Evolutionary conservation across 2,113 vertebrate genomes (phyloP).

Genomic region (Nibea coibor): DNA sequence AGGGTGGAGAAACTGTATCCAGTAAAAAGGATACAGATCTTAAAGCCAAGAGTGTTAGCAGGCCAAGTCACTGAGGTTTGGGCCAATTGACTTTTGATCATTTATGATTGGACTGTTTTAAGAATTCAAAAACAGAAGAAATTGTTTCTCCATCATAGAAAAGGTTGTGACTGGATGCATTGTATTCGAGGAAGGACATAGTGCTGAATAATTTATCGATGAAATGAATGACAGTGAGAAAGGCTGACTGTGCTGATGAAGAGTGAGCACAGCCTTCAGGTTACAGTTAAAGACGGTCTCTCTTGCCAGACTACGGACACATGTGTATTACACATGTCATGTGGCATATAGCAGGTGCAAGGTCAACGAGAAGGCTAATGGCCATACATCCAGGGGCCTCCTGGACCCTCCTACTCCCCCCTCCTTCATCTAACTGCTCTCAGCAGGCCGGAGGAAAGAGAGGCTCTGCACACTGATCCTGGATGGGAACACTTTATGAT

Average conservation of each 20-base stretch:
- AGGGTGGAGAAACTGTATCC: neutral
- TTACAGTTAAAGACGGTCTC: constrained; percentile 21
- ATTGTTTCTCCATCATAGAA: neutral
- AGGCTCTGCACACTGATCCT: constrained; percentile 58
- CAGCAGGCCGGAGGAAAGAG: constrained; percentile 50
- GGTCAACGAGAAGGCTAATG: constrained; percentile 73
- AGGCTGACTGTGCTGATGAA: neutral
- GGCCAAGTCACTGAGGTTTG: constrained; percentile 15
- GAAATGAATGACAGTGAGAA: constrained; percentile 1
- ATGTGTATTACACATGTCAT: constrained; percentile 63
- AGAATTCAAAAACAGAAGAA: constrained; percentile 13
- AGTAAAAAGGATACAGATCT: constrained; percentile 2
- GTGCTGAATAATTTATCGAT: neutral
- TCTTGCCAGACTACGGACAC: constrained; percentile 15
- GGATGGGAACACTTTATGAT: constrained; percentile 84
- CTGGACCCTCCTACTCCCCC: neutral
- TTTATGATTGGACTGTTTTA: neutral
- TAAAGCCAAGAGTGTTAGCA: neutral
- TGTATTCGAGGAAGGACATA: neutral
- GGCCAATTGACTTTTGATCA: constrained; percentile 10
- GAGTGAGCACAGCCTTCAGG: neutral
- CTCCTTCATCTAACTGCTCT: constrained; percentile 59
- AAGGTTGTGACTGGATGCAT: neutral
- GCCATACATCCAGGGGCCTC: constrained; percentile 61
- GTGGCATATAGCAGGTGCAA: constrained; percentile 69